Base-by-base conservation (phyloP, 1,140 invertebrate genomes). In the Andrena cerasifolii region DNA sequence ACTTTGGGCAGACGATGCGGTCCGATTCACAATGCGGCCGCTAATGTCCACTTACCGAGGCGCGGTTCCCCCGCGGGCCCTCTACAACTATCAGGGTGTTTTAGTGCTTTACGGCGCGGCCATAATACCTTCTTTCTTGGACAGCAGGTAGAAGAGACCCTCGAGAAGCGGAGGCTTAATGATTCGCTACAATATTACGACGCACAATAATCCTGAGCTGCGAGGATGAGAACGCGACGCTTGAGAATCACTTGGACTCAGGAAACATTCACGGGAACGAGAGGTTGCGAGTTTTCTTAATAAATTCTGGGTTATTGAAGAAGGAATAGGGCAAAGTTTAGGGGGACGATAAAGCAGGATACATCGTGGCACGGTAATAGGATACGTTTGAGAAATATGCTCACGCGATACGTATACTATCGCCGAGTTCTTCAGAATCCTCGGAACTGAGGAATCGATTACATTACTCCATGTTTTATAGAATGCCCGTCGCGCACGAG, bases 1-100 rank as follows among this genome's bases (percentile, higher is more conserved):
- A 47, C 47, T 72, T 59, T 36, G 43, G 49, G 5, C 45, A 59
- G 80, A 56, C 79, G 82, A 85, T 80, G 85, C 81, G 82, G 86
- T 84, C 66, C 84, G 83, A 88, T 90, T 86, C 85, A 91, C 89
- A 91, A 89, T 90, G 80, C 87, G 80, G 84, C 79, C 85, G 83
- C 88, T 92, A 91, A 91, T 91, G 89, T 89, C 89, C 88, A 89
- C 87, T 91, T 88, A 89, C 85, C 82, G 83, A 68, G n/a, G 78
- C 67, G 66, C 83, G 31, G 74, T 83, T 84, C 80, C 49, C 51
- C 36, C 62, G 70, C 59, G 61, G 63, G 71, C 76, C 74, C 73
- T 81, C 65, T 36, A 73, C 74, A 80, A 87, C 89, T 88, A 80
- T 90, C 85, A 75, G 85, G 84, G 71, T 89, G 88, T 90, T 91